Conservation (phyloP, 2,113 vertebrate genomes). For the Oplegnathus fasciatus region DNA sequence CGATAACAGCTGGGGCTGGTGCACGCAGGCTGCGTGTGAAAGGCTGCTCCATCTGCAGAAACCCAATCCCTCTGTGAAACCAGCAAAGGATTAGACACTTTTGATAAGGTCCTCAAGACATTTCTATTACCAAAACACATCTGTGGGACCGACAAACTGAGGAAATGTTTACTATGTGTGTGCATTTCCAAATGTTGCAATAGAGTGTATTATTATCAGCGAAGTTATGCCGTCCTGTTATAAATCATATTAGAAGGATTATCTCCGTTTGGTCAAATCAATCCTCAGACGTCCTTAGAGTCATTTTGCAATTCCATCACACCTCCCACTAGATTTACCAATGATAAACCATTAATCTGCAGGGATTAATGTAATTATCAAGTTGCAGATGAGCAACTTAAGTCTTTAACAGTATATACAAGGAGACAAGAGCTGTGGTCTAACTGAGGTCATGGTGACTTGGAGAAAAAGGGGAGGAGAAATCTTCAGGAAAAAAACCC, state of each 20-base stretch:
- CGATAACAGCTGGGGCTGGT: conserved; percentile 84
- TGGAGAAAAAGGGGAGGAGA: conserved; percentile 75
- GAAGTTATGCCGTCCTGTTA: neutral
- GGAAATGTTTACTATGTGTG: conserved; percentile 40
- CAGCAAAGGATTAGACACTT: conserved; percentile 81
- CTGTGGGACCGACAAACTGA: conserved; percentile 54
- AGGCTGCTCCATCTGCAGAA: conserved; percentile 80
- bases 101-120: conserved; percentile 84
- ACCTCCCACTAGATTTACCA: neutral
- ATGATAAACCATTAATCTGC: neutral
- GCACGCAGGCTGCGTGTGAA: conserved; percentile 79
- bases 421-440: conserved; percentile 49
- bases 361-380: conserved; percentile 18
- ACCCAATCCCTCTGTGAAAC: conserved; percentile 87
- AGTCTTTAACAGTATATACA: conserved; percentile 37
- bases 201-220: neutral
- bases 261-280: neutral
- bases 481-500: conserved; percentile 47
- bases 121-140: conserved; percentile 80
- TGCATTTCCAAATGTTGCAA: conserved; percentile 21
- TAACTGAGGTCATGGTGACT: conserved; percentile 65
- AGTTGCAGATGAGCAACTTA: conserved; percentile 42
- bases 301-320: neutral
- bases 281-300: neutral
- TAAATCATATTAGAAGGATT: neutral